phyloP scores from a whole-genome alignment of 2,888 invertebrate species.

The Formica aserva region DNA sequence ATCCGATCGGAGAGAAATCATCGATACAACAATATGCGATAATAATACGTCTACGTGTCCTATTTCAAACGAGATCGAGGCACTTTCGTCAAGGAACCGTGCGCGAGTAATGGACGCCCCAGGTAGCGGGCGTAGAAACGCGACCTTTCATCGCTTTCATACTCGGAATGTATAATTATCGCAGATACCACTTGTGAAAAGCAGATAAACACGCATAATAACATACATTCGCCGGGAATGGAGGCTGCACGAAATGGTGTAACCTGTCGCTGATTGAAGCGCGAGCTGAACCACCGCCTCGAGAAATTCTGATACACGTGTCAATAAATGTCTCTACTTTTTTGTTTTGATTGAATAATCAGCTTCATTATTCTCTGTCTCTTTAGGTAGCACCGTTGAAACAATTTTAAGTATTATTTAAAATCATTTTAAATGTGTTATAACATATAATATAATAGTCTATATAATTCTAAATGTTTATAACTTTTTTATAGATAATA shows the following conservation, averaged over 20 bases:
- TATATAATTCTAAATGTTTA: conserved; percentile 15
- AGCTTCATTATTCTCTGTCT: conserved; percentile 26
- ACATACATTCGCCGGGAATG: conserved; percentile 13
- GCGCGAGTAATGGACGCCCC: conserved; percentile 58
- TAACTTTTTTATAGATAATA: conserved; percentile 14
- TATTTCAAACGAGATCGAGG: conserved; percentile 15
- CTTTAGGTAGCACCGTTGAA: background rate
- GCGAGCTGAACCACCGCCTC: conserved; percentile 13
- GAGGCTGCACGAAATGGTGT: conserved; percentile 27
- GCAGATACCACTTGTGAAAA: conserved; percentile 49
- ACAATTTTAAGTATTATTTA: background rate
- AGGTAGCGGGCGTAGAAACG: conserved; percentile 58
- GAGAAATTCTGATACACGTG: conserved; percentile 10
- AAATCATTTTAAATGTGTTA: background rate
- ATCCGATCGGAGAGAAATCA: conserved; percentile 9
- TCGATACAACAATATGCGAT: conserved; percentile 18
- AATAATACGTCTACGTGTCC: conserved; percentile 17
- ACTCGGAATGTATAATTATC: conserved; percentile 66
- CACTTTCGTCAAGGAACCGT: conserved; percentile 36
- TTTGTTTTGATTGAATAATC: conserved; percentile 34
- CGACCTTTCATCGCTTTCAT: conserved; percentile 61
- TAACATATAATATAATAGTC: conserved; percentile 12
- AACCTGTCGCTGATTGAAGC: conserved; percentile 31
- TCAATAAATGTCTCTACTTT: conserved; percentile 26
- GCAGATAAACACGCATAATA: conserved; percentile 60